Evolutionary conservation across 2,888 invertebrate species (phyloP).

Genomic region (Drosophila meridionalis): DNA sequence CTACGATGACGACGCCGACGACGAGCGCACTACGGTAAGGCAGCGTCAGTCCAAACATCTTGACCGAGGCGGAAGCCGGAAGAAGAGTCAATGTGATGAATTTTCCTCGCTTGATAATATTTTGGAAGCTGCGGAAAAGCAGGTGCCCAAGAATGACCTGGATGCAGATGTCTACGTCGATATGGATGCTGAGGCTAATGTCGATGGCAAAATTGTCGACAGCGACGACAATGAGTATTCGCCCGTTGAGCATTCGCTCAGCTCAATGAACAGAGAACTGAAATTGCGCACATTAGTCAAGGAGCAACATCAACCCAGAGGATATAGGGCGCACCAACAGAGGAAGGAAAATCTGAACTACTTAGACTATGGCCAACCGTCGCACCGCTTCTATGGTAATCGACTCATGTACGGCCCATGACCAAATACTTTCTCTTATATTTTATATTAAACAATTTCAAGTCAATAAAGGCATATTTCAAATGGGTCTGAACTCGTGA

Average conservation of each 20-base stretch:
- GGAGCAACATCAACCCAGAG: background rate
- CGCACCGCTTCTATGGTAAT: background rate
- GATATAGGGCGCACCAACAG: background rate
- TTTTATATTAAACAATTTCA: slow-evolving; percentile 1
- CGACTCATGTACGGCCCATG: background rate
- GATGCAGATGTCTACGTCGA: background rate
- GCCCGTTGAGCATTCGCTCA: background rate
- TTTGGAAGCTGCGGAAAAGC: background rate
- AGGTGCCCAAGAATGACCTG: background rate
- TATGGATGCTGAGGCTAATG: background rate
- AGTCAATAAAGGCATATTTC: background rate
- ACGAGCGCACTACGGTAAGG: background rate
- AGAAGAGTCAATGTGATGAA: background rate
- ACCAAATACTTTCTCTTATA: background rate
- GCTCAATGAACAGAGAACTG: background rate
- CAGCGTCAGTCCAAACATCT: background rate
- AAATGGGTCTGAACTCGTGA: background rate
- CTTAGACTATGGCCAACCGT: background rate
- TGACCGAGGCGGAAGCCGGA: background rate
- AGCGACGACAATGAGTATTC: background rate
- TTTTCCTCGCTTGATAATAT: background rate
- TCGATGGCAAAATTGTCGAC: background rate
- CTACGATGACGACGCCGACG: slow-evolving; percentile 1
- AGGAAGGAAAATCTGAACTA: background rate
- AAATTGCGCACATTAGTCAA: background rate